A percentile compares a stretch with the other conserved stretches of the same genome.
These are phyloP conservation scores for Corythornis leucogaster DNA, from an alignment of 2,797 vertebrate species.

Conservation along the genomic window DNA sequence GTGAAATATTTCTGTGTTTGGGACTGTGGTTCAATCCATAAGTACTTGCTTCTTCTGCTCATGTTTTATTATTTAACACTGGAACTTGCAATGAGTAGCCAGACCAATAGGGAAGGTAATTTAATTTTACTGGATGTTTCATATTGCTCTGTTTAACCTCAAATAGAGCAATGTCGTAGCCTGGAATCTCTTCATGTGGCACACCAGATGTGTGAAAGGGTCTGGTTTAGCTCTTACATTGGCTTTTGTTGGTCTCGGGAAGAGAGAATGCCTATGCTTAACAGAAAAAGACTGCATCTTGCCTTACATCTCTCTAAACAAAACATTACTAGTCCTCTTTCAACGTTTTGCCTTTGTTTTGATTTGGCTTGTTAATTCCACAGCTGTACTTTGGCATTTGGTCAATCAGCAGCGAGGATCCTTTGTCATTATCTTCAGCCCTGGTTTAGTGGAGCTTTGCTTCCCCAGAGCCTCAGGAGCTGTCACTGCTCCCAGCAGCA, in stretches of 20 bases:
- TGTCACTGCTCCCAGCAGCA: not conserved
- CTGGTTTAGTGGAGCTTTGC: not conserved
- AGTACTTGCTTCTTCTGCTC: not conserved
- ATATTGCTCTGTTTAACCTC: not conserved
- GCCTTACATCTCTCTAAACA: not conserved
- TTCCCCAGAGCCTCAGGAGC: not conserved
- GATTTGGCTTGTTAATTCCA: not conserved
- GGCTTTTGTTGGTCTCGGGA: not conserved
- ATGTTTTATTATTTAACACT: not conserved
- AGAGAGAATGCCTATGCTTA: not conserved
- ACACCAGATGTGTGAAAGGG: not conserved
- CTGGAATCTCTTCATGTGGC: not conserved
- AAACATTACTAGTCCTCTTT: not conserved
- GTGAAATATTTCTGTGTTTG: not conserved
- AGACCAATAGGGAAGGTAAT: not conserved
- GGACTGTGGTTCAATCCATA: not conserved
- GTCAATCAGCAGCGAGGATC: not conserved
- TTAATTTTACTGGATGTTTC: not conserved
- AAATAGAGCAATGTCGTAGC: not conserved
- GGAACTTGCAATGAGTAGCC: not conserved
- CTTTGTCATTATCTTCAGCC: not conserved
- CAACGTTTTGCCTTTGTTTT: not conserved
- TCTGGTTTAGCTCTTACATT: not conserved
- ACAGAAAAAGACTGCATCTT: not conserved
- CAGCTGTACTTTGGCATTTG: not conserved